Evolutionary conservation across 2,113 vertebrate species (phyloP).

Genomic region (Sardina pilchardus): DNA sequence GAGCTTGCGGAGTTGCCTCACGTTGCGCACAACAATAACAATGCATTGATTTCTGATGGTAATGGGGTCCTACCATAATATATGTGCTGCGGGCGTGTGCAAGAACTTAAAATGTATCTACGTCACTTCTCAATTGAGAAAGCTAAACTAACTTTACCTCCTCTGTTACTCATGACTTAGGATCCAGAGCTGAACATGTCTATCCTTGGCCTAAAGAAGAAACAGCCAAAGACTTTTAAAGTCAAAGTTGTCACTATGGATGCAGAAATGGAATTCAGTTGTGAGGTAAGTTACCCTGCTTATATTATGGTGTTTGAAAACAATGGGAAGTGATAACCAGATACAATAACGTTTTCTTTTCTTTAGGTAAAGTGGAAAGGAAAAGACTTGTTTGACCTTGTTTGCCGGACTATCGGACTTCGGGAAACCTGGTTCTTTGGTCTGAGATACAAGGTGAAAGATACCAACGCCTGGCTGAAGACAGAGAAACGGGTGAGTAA

Average conservation of each 20-base stretch:
- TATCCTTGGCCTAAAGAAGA: constrained; percentile 89
- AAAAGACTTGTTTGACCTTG: constrained; percentile 89
- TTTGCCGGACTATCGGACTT: constrained; percentile 84
- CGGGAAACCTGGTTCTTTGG: constrained; percentile 95
- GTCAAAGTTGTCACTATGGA: constrained; percentile 91
- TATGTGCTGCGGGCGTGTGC: no score
- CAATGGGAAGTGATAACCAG: neutral
- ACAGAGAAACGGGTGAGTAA: constrained; percentile 83
- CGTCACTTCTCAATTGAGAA: neutral
- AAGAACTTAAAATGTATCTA: neutral
- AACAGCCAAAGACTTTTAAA: constrained; percentile 91
- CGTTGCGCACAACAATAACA: no score
- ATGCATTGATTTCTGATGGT: no score
- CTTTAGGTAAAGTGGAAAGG: constrained; percentile 91
- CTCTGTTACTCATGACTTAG: neutral
- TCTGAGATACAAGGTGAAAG: constrained; percentile 84
- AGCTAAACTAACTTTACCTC: neutral
- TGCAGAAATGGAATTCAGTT: constrained; percentile 91
- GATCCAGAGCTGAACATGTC: constrained; percentile 71
- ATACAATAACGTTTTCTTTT: neutral
- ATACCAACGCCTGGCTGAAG: constrained; percentile 88
- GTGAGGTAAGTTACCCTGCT: constrained; percentile 76
- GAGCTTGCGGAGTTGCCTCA: no score
- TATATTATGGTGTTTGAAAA: neutral
- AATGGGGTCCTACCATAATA: no score